Base-by-base conservation (phyloP, 2,888 invertebrate species). In the Protodeltote pygarga region DNA sequence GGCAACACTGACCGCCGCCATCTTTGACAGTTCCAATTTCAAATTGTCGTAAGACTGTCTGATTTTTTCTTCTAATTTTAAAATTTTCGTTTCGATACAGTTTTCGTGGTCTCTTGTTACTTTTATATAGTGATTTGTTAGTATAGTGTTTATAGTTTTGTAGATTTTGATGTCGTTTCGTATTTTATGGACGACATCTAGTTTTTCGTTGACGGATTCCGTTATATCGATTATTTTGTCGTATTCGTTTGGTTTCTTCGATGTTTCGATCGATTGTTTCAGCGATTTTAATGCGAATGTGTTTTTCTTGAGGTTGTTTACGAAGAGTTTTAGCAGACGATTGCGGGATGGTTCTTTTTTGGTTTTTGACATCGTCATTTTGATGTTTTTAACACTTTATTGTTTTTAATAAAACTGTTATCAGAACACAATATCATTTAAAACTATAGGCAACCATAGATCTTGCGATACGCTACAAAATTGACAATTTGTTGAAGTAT, bases 121-220 rank as follows among this genome's bases (percentile, higher is more conserved):
- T 71, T 89, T 91, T 25, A 91, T 81, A 9, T 91, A 91, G 59
- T 91, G 89, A 27, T 91, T 90, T 0, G 90, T 89, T n/a, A 92
- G 38, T 8, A 92, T 86, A 0, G 92, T 90, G 44, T 92, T 92
- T 1, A 92, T 86, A 0, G 92, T 90, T 81, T 78, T 83, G 29
- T 86, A 92, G 62, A 91, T 89, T 81, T 89, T 92, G 0, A 92
- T 90, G 34, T 92, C 92, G 72, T 85, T 91, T 46, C 92, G 72
- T 33, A 92, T 64, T 73, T 90, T 91, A 44, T 87, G 78, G 0
- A 92, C 85, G 0, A 87, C 69, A 20, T 91, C 89, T 15, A 92
- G 79, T 79, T 91, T 92, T n/a, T 91, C 87, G 78, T 92, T 85
- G 3, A 89, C 77, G 0, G 80, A 79, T 5, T 79, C 83, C 39